Conservation (phyloP, 2,113 vertebrate species). For the Scartelaos histophorus region DNA sequence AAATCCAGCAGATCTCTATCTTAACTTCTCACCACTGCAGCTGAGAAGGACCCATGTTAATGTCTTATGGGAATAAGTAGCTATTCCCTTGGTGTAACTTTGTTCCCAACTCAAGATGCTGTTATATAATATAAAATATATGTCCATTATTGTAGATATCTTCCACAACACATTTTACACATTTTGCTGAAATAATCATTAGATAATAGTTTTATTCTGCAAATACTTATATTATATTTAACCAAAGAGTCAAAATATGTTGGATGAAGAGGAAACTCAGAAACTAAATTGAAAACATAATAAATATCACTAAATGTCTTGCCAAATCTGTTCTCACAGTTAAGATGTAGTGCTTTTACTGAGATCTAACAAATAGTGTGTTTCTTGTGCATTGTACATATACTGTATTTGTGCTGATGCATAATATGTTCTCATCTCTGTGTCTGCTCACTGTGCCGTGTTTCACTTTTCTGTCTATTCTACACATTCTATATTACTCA, state of each 20-base stretch:
- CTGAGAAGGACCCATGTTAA: constrained; percentile 4
- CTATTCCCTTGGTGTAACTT: constrained; percentile 52
- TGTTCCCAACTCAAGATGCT: constrained; percentile 41
- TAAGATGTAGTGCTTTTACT: neutral
- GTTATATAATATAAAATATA: constrained; percentile 51
- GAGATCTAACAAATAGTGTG: neutral
- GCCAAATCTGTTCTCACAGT: neutral
- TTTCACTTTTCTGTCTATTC: neutral
- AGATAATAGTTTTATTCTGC: neutral
- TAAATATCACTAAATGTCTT: no score
- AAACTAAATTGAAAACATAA: neutral
- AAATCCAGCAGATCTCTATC: constrained; percentile 29
- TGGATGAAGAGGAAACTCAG: neutral
- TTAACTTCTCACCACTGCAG: constrained; percentile 33
- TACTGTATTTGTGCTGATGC: no score
- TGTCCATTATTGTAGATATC: constrained; percentile 36
- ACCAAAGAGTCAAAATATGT: neutral
- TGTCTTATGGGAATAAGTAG: constrained; percentile 32
- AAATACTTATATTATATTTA: neutral
- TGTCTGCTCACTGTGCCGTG: neutral
- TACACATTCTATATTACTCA: neutral
- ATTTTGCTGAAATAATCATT: neutral
- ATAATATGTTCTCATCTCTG: neutral
- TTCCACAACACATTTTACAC: constrained; percentile 17
- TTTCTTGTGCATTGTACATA: neutral